Evolutionary conservation across 2,113 vertebrate species (phyloP), one percentile per base, ranked within the genome.

Genomic region (Mungos mungo): DNA sequence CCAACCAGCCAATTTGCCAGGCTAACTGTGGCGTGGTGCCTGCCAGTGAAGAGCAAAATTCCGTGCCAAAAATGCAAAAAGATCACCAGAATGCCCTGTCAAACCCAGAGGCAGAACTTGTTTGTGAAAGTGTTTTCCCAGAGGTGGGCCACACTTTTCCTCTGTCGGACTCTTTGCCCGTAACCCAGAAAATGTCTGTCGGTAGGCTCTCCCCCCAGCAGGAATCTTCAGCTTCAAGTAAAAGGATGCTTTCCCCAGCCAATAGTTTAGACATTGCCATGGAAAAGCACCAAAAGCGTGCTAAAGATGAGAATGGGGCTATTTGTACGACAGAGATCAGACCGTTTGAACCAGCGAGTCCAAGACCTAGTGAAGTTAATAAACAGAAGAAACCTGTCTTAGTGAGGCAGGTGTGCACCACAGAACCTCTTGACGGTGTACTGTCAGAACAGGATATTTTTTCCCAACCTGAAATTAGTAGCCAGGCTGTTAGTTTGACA

Each of bases 241-340:
- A 99, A 97, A 99, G 99, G 86, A 99, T 99, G 99, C 99, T 99
- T 77, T 99, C 99, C 21, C 99, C 99, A 88, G 99, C 99, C 89
- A 99, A 99, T 96, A 99, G 99, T 97, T 98, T 99, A 97, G 99
- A 99, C 98, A 99, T 99, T 96, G 99, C 99, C 97, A 99, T 99
- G 99, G 99, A 99, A 97, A 99, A 99, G 96, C 99, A 99, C 66
- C 99, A 99, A 57, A 99, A 99, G 90, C 99, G 99, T 23, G 99
- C 99, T 63, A 99, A 99, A 98, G 99, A 99, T 97, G 99, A 99
- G 96, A 99, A 99, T 2, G 99, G 99, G 27, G 99, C 99, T 88
- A 99, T 99, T 71, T 99, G 99, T 84, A 66, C 99, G 16, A 98
- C 99, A 25, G 99, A 99, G 63, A 95, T 98, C 41, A 98, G 99